Base-by-base conservation (phyloP, 2,113 vertebrate species). In the Callopanchax toddi region DNA sequence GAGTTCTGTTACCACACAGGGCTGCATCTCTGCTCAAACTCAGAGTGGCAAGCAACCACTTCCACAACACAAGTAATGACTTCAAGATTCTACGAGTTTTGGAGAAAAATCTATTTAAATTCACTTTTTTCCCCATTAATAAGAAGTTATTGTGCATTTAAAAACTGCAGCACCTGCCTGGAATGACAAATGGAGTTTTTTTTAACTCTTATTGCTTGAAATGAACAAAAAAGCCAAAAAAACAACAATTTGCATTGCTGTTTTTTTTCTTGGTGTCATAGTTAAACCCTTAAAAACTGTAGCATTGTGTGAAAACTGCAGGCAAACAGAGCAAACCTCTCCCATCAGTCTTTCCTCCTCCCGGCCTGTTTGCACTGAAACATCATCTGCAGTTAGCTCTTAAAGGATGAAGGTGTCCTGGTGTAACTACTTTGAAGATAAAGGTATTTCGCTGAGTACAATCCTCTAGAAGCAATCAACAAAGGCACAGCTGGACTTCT, bases 401-500 rank as follows among this genome's bases (percentile, higher is more conserved):
- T 46, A 46, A 45, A 74, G 69, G 70, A 78, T 55, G 66, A 71
- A 61, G 55, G 68, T 51, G 50, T 77, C 56, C 49, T 17, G 16
- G 16, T 46, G 21, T n/a, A 40, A 64, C 51, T 16, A 53, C 77
- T 84, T 83, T 81, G 55, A 83, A 81, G 86, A 85, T 84, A 70
- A 79, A 72, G 63, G 54, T 63, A 40, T 56, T 74, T 56, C 43
- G 57, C 18, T 59, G 62, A 64, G 46, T 48, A 37, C 21, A 59
- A 74, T 76, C 75, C 77, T 86, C 75, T 83, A 65, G 75, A 79
- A 65, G 58, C 59, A 71, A 81, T 86, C 82, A 82, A 71, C 70
- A 81, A 85, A 79, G 73, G 80, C 80, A 69, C 86, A 85, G 76
- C 78, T 76, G 72, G 84, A 78, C 62, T 21, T 51, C 70, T 70